A percentile compares a stretch with the other conserved stretches of the same genome.
Conservation (phyloP, 1,140 invertebrate species). For the Polypedilum vanderplanki region DNA sequence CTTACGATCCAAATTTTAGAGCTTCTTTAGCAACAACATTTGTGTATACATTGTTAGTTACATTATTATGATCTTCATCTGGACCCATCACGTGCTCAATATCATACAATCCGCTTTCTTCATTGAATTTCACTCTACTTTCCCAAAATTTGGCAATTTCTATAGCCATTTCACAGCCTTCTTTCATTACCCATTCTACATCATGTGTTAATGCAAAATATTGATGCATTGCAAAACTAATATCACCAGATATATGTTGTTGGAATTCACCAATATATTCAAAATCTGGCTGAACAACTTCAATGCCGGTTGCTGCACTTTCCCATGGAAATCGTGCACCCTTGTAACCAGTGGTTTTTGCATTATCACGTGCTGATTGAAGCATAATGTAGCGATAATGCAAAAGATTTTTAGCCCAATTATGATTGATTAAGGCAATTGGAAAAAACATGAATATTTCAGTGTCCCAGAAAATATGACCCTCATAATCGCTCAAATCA, state of each 20-base stretch:
- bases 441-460: conserved; percentile 43
- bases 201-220: conserved; percentile 47
- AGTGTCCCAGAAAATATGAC: conserved; percentile 43
- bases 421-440: conserved; percentile 35
- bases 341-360: conserved; percentile 35
- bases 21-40: conserved; percentile 50
- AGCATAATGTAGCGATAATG: conserved; percentile 36
- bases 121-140: conserved; percentile 47
- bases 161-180: conserved; percentile 47
- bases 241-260: conserved; percentile 50
- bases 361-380: conserved; percentile 37
- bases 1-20: conserved; percentile 46
- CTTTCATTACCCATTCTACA: conserved; percentile 43
- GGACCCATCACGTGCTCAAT: conserved; percentile 52
- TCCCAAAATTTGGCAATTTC: conserved; percentile 51
- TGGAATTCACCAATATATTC: conserved; percentile 49
- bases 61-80: conserved; percentile 51
- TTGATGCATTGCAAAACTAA: conserved; percentile 48
- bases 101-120: conserved; percentile 44
- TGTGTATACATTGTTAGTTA: conserved; percentile 51
- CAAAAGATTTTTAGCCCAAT: conserved; percentile 36
- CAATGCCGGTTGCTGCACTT: conserved; percentile 50
- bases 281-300: conserved; percentile 51
- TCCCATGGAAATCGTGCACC: conserved; percentile 48
- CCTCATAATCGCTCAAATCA: conserved; percentile 40